phyloP scores from a whole-genome alignment of 2,113 vertebrate genomes.

The Petroica traversi region DNA sequence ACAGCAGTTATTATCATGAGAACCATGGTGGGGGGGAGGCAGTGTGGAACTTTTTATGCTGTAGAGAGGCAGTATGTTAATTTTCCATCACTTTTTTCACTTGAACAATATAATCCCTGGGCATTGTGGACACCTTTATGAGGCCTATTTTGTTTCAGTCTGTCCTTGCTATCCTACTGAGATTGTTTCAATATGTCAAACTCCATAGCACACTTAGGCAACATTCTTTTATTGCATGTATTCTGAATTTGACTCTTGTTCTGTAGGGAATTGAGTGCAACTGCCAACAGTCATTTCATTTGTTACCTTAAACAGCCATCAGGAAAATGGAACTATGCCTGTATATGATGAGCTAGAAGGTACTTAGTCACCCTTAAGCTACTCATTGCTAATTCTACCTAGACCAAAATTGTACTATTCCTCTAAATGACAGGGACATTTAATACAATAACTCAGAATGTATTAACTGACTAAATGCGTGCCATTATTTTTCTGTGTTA shows the following conservation, averaged over 20 bases:
- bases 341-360: not conserved
- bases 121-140: not conserved
- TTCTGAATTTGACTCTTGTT: slow-evolving; percentile 60
- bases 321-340: slow-evolving; percentile 25
- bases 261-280: slow-evolving; percentile 35
- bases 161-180: not conserved
- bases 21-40: fast-evolving
- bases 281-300: slow-evolving; percentile 55
- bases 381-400: not conserved
- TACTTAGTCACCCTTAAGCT: not conserved
- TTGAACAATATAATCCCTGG: not conserved
- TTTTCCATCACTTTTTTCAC: not conserved
- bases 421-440: not conserved
- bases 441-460: not conserved
- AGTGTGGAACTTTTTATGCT: not conserved
- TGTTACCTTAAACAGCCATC: slow-evolving; percentile 55
- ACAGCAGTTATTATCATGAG: not conserved
- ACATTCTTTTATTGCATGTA: slow-evolving; percentile 25
- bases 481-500: not conserved
- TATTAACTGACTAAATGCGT: not conserved
- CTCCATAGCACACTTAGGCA: not conserved
- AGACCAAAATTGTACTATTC: not conserved
- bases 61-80: not conserved
- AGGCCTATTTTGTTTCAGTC: slow-evolving; percentile 24
- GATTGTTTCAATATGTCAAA: slow-evolving; percentile 49